phyloP scores from a whole-genome alignment of 2,113 vertebrate genomes.

The Semnopithecus entellus region DNA sequence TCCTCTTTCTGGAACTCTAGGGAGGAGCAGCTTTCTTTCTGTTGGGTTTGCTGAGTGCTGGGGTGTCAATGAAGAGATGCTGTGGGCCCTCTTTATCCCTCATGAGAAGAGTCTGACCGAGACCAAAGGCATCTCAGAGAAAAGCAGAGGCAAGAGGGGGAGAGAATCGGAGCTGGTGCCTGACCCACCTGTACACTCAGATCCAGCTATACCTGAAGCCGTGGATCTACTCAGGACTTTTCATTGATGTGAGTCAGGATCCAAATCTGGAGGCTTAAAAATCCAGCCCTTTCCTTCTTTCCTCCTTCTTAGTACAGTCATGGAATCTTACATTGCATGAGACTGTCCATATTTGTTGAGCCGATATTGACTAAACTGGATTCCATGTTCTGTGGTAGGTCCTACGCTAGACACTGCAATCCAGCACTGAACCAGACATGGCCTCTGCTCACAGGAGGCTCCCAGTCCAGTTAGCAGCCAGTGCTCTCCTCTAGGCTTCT shows the following conservation, averaged over 20 bases:
- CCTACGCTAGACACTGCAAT: too few relatives aligned
- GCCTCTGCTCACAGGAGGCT: too few relatives aligned
- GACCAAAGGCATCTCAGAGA: neutral
- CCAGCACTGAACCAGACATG: neutral
- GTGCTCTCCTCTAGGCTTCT: neutral
- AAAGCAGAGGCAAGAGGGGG: neutral
- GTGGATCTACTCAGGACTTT: neutral
- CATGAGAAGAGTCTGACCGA: neutral
- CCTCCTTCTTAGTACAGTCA: neutral
- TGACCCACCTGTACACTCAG: neutral
- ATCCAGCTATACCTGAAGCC: neutral
- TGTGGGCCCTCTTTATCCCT: neutral
- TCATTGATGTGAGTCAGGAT: neutral
- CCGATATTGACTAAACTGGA: neutral
- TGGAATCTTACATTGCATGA: neutral
- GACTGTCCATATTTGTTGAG: neutral
- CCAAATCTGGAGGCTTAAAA: neutral
- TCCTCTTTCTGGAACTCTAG: neutral
- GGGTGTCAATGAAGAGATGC: neutral
- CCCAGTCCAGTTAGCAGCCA: neutral
- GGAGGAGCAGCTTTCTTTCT: neutral
- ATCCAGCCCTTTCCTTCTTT: neutral
- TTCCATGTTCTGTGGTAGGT: neutral
- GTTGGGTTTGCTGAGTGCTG: neutral
- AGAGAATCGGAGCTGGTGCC: neutral